phyloP scores from a whole-genome alignment of 2,797 vertebrate genomes.

The Rachycentron canadum region DNA sequence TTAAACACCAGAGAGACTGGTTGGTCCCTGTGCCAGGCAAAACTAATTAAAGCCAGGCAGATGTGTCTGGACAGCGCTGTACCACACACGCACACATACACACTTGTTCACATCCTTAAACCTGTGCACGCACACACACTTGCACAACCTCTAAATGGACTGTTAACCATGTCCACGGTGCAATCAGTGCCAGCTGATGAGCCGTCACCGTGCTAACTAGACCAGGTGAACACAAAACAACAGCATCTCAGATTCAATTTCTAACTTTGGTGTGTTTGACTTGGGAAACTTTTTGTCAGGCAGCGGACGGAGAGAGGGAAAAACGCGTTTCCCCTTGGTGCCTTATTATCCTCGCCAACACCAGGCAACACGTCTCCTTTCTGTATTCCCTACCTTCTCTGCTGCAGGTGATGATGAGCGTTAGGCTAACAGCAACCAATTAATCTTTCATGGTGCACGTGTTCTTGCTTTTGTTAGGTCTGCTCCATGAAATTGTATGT shows the following conservation, averaged over 20 bases:
- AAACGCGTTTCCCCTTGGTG: constrained; percentile 51
- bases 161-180: constrained; percentile 71
- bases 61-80: constrained; percentile 78
- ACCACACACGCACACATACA: constrained; percentile 43
- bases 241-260: constrained; percentile 63
- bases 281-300: constrained; percentile 58
- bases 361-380: constrained; percentile 46
- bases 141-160: constrained; percentile 55
- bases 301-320: constrained; percentile 38
- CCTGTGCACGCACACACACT: constrained; percentile 2
- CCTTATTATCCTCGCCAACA: constrained; percentile 70
- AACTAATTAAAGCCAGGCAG: constrained; percentile 85
- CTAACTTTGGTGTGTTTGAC: constrained; percentile 37
- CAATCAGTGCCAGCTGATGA: constrained; percentile 71
- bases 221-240: constrained; percentile 73
- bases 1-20: constrained; percentile 80
- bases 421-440: constrained; percentile 77
- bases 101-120: constrained; percentile 14
- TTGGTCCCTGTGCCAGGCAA: constrained; percentile 77
- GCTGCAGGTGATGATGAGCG: constrained; percentile 77
- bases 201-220: constrained; percentile 65
- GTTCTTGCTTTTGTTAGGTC: constrained; percentile 76
- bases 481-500: constrained; percentile 58
- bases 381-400: constrained; percentile 60
- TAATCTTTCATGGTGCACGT: constrained; percentile 81